These are phyloP conservation scores for Microplitis mediator DNA, from an alignment of 1,140 invertebrate species.

Conservation along the genomic window DNA sequence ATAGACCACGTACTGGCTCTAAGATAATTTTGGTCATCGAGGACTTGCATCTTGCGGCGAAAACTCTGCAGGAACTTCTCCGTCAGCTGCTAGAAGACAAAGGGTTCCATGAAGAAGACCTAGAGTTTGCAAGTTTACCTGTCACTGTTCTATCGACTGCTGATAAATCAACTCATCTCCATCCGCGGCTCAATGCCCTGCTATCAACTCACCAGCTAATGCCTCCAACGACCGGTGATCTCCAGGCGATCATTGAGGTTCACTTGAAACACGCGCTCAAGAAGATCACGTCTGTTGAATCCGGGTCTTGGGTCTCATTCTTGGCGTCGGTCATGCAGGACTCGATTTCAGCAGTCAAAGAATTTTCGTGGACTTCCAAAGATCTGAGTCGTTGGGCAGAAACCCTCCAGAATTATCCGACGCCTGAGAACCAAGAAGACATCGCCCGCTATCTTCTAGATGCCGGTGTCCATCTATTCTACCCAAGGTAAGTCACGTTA, in stretches of 20 bases:
- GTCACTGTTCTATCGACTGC: slow-evolving; percentile 51
- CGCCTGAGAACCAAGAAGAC: slow-evolving; percentile 39
- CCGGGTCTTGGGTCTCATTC: slow-evolving; percentile 45
- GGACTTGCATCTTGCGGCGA: slow-evolving; percentile 53
- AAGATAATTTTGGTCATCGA: slow-evolving; percentile 50
- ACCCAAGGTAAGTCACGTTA: slow-evolving; percentile 37
- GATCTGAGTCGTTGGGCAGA: slow-evolving; percentile 51
- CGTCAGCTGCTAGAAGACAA: slow-evolving; percentile 54
- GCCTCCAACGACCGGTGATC: slow-evolving; percentile 44
- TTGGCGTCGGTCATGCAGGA: slow-evolving; percentile 45
- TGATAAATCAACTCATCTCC: slow-evolving; percentile 48
- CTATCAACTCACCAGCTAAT: slow-evolving; percentile 49
- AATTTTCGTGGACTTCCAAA: slow-evolving; percentile 41
- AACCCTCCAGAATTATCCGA: slow-evolving; percentile 48
- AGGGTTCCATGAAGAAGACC: slow-evolving; percentile 58
- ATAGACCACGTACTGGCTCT: slow-evolving; percentile 52
- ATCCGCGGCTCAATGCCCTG: slow-evolving; percentile 52
- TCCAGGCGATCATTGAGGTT: slow-evolving; percentile 46
- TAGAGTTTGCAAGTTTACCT: slow-evolving; percentile 56
- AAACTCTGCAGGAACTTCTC: slow-evolving; percentile 52
- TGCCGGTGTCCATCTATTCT: slow-evolving; percentile 45
- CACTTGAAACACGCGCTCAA: slow-evolving; percentile 47
- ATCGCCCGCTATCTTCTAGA: slow-evolving; percentile 46
- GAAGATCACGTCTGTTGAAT: slow-evolving; percentile 14
- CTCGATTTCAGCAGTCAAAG: slow-evolving; percentile 37